Base-by-base conservation (phyloP, 2,888 invertebrate species). In the Scelioninae gen. 2 region DNA sequence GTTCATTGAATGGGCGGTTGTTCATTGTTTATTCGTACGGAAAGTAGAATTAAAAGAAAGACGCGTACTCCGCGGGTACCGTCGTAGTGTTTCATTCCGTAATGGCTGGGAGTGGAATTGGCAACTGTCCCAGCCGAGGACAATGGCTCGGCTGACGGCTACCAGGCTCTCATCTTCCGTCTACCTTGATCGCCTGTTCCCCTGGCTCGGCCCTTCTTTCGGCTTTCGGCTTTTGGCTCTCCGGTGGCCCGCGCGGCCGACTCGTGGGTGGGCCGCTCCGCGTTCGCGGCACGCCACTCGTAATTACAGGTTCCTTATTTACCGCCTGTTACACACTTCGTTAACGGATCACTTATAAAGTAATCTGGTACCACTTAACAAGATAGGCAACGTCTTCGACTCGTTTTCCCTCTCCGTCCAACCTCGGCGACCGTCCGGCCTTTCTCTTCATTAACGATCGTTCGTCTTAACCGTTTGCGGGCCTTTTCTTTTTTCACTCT, bases 301-400 rank as follows among this genome's bases (percentile, higher is more conserved):
- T 85, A 85, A 85, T 85, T 85, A 84, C 83, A 82, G 84, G 84
- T 84, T 85, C 84, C 83, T 84, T 84, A 84, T 84, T 85, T 85
- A 84, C 82, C 83, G 84, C 82, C 83, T 84, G 84, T 84, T 84
- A 84, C 84, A 85, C 85, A 84, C 84, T 85, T 84, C 83, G 84
- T 85, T 85, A 85, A 82, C 84, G 81, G 83, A 82, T 84, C 83
- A 80, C 82, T 84, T 82, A 82, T 83, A 74, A 74, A 74, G 74
- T 74, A 70, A 70, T 70, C 74, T 61, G 45, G 60, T 46, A 65
- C 69, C 61, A 70, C 70, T 73, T 74, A 70, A 67, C 43, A 55
- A 67, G 61, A 70, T 65, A 70, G 61, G 39, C 67, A 67, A 67
- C 73, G 25, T 37, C 77, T 43, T 45, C 68, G 61, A 46, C 68